A percentile compares a stretch with the other conserved stretches of the same genome.
Evolutionary conservation across 2,113 vertebrate species (phyloP).

Genomic region (Recurvirostra avosetta): DNA sequence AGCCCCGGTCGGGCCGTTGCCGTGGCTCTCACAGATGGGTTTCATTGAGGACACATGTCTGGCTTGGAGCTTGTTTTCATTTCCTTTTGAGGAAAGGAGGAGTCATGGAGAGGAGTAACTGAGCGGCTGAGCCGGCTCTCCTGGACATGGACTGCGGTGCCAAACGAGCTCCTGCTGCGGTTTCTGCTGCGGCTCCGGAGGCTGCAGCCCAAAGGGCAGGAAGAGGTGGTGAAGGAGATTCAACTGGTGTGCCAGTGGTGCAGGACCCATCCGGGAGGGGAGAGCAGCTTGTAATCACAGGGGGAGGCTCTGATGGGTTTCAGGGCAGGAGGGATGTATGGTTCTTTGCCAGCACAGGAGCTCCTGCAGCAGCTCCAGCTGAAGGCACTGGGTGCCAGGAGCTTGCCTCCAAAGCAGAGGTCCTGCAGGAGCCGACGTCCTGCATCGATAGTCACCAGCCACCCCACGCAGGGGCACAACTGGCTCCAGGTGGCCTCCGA

Average conservation of each 20-base stretch:
- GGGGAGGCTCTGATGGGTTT: not conserved
- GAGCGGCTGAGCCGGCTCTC: not conserved
- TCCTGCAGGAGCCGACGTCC: not conserved
- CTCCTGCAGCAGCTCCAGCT: not conserved
- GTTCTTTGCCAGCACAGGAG: not conserved
- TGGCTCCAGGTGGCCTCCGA: not conserved
- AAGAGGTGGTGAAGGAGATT: not conserved
- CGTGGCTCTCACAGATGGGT: slow-evolving; percentile 9
- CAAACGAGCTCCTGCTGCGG: not conserved
- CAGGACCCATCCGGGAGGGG: not conserved
- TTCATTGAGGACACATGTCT: slow-evolving; percentile 35
- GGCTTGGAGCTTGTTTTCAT: slow-evolving; percentile 29
- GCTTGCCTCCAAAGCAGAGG: not conserved
- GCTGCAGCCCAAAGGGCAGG: not conserved
- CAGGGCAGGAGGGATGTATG: fast-evolving
- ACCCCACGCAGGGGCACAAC: not conserved
- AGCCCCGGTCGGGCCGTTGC: fast-evolving
- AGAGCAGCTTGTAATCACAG: not conserved
- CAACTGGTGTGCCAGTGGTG: not conserved
- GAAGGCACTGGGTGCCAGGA: not conserved
- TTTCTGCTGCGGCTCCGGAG: not conserved
- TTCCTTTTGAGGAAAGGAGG: slow-evolving; percentile 40
- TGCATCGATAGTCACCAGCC: not conserved
- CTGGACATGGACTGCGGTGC: not conserved
- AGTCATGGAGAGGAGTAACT: not conserved